A percentile compares a stretch with the other conserved stretches of the same genome.
Evolutionary conservation across 2,113 vertebrate genomes (phyloP).

Genomic region (Stigmatopora argus): DNA sequence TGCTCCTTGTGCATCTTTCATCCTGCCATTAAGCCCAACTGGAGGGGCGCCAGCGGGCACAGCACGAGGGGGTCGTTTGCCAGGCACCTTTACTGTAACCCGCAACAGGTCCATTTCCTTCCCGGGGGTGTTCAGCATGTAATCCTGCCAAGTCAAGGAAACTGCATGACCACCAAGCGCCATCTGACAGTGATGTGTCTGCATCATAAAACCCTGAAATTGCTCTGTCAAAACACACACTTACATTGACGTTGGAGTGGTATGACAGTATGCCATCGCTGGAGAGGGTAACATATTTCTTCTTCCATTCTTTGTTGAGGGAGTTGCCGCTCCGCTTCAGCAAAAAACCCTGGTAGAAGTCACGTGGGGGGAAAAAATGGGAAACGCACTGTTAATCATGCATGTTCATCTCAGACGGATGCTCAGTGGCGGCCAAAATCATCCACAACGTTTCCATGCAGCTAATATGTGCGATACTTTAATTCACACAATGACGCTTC

Average conservation of each 20-base stretch:
- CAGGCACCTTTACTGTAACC: slow-evolving; percentile 94
- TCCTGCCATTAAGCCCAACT: slow-evolving; percentile 81
- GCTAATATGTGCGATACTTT: slow-evolving; percentile 18
- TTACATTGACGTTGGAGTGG: slow-evolving; percentile 89
- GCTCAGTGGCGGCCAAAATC: slow-evolving; percentile 30
- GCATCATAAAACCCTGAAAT: slow-evolving; percentile 9
- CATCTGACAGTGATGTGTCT: slow-evolving; percentile 1
- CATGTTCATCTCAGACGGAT: slow-evolving; percentile 21
- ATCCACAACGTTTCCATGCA: slow-evolving; percentile 34
- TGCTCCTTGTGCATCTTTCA: slow-evolving; percentile 76
- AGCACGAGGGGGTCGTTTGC: slow-evolving; percentile 87
- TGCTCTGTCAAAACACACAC: slow-evolving; percentile 24
- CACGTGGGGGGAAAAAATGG: slow-evolving; percentile 21
- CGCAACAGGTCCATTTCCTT: slow-evolving; percentile 93
- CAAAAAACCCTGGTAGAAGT: slow-evolving; percentile 78
- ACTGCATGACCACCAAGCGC: slow-evolving; percentile 20
- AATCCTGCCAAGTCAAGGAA: slow-evolving; percentile 72
- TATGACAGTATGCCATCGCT: slow-evolving; percentile 89
- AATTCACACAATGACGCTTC: slow-evolving; percentile 31
- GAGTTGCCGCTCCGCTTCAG: slow-evolving; percentile 92
- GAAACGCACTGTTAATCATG: slow-evolving; percentile 24
- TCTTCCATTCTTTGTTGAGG: slow-evolving; percentile 98
- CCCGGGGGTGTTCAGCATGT: slow-evolving; percentile 87
- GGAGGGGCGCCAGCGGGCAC: slow-evolving; percentile 78
- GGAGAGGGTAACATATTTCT: slow-evolving; percentile 91